Base-by-base conservation (phyloP, 2,113 vertebrate species). In the Seriola quinqueradiata region DNA sequence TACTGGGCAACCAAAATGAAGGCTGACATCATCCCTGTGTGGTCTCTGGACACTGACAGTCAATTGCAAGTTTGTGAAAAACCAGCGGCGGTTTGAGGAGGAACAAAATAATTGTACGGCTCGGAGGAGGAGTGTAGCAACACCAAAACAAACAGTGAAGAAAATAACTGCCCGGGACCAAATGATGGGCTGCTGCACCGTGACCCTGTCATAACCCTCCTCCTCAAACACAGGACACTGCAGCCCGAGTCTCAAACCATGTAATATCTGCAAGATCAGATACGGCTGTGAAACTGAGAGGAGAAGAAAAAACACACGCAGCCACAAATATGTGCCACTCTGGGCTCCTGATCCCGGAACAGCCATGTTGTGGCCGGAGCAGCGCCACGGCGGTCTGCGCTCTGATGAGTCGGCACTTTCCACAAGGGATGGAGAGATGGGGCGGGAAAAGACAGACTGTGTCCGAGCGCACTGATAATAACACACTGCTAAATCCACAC, bases 31-130 rank as follows among this genome's bases (percentile, higher is more conserved):
- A 93, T 86, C 63, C 46, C 14, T 78, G 76, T 75, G 77, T 80
- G 70, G 78, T 74, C 70, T 75, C 67, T 80, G 87, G 87, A 94
- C 83, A 86, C 80, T 34, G 66, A 69, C 46, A 71, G 63, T 89
- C 77, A 83, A 90, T 92, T 89, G 72, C 82, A 89, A 63, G 70
- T 86, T 91, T 89, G 10, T 81, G 76, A 90, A 88, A 91, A 87
- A 90, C 85, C 87, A 79, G 55, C 64, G 67, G 66, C 81, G 85
- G 78, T 89, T 91, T 83, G 40, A 70, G 85, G 82, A 85, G 80
- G 89, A 93, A 92, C 87, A 90, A 90, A 92, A 92, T 90, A 91
- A 92, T 91, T 90, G 89, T 75, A 92, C 0, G 42, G 70, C 78
- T 83, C 57, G 46, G 52, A 87, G 70, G 38, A 79, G 55, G 69